Percentiles rank a stretch among this genome's conserved stretches.
Conservation (phyloP, 92 coral and sea anemone species). For the Phenganax marumi region DNA sequence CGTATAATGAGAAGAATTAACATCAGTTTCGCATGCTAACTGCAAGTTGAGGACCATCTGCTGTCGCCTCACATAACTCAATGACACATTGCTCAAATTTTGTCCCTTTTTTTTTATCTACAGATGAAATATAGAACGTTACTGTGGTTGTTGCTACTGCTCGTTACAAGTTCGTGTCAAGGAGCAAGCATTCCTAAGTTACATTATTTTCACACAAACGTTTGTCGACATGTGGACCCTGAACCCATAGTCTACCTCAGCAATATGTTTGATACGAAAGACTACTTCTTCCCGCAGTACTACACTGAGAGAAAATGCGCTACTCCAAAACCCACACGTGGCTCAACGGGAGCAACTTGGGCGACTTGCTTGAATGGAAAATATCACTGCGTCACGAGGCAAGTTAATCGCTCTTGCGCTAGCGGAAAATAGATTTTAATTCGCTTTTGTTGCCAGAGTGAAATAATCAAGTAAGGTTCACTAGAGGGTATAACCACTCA, state of each 20-base stretch:
- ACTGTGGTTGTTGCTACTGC: neutral
- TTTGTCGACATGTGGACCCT: slow-evolving; percentile 15
- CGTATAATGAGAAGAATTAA: too few relatives aligned
- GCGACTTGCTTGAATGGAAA: slow-evolving; percentile 28
- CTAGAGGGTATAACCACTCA: too few relatives aligned
- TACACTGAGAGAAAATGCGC: slow-evolving; percentile 33
- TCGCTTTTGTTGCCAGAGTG: too few relatives aligned
- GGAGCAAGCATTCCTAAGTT: neutral
- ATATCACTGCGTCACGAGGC: slow-evolving; percentile 27
- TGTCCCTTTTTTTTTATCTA: neutral
- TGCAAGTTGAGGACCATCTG: too few relatives aligned
- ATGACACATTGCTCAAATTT: neutral
- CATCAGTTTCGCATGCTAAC: too few relatives aligned
- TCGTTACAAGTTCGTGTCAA: neutral
- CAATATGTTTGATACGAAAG: slow-evolving; percentile 32
- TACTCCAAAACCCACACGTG: neutral
- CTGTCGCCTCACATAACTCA: neutral
- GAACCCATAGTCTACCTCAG: slow-evolving; percentile 24
- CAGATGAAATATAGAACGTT: neutral
- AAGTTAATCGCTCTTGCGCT: too few relatives aligned
- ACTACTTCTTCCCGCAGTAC: slow-evolving; percentile 23
- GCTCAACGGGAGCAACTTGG: neutral
- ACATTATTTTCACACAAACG: slow-evolving; percentile 20
- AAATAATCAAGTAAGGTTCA: too few relatives aligned
- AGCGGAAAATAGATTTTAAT: too few relatives aligned